Evolutionary conservation across 2,113 vertebrate species (phyloP), one percentile per base, ranked within the genome.

Genomic region (Pelmatolapia mariae): DNA sequence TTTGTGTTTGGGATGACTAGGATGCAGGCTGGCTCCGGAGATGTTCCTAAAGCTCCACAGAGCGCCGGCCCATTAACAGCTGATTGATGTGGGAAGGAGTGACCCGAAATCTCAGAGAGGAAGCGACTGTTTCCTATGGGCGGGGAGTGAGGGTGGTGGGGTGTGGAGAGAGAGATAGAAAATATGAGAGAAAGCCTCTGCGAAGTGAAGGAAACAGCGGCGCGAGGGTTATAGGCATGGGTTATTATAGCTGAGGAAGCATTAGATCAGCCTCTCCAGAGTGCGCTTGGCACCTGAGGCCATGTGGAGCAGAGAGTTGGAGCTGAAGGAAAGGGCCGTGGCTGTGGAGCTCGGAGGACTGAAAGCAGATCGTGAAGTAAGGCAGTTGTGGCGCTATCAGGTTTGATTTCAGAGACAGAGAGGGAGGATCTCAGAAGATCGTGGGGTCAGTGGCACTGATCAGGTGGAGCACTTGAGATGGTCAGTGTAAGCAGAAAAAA

Each of bases 71-170:
- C 92, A 95, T 96, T 96, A 96, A 94, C 93, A 92, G 93, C 93
- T 96, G 95, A 96, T 96, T 92, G 94, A 96, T 96, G 95, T 94
- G 91, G 91, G 93, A 91, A 94, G 92, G 94, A 94, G 93, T 94
- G 95, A 93, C 94, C 95, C 91, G 88, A 71, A 85, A 90, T 90
- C 92, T 91, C 89, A 36, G 88, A 93, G 90, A 89, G 92, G 92
- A 93, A 95, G 87, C 85, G 91, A 90, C 87, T 66, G 88, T 93
- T 96, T 96, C 95, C 95, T 93, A 90, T 90, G 92, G 92, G 86
- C 87, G 80, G 43, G 84, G 45, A 63, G 54, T 54, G 66, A 61
- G 26, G 63, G 43, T 33, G 80, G 63, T n/a, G 50, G 81, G 61
- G 24, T 53, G 33, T 56, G 68, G 78, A 52, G 63, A 89, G 71